A percentile compares a stretch with the other conserved stretches of the same genome.
Evolutionary conservation across 2,113 vertebrate genomes (phyloP).

Genomic region (Xerus inauris): DNA sequence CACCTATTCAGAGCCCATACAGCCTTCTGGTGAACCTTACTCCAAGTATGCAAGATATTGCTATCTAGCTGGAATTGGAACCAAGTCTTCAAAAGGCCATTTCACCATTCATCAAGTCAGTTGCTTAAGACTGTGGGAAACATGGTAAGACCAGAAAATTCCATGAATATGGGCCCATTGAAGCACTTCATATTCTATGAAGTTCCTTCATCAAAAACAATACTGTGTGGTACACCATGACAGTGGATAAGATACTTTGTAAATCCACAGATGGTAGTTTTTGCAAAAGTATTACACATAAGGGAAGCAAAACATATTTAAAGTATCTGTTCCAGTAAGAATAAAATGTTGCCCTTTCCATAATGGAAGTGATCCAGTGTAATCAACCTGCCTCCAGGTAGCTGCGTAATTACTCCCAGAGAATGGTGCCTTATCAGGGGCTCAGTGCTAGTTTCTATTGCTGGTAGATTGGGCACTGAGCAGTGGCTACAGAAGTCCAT

Average conservation of each 20-base stretch:
- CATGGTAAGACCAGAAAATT: neutral
- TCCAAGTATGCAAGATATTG: too few species aligned
- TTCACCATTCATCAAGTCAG: neutral
- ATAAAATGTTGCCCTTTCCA: neutral
- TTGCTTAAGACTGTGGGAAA: neutral
- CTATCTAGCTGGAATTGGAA: neutral
- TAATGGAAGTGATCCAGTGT: neutral
- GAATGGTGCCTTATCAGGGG: neutral
- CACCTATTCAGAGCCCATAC: neutral
- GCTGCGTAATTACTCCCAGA: neutral
- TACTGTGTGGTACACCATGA: too few species aligned
- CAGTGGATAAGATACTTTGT: neutral
- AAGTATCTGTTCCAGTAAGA: neutral
- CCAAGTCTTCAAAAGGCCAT: neutral
- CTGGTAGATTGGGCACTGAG: neutral
- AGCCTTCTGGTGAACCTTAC: neutral
- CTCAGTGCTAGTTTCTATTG: neutral
- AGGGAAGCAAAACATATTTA: neutral
- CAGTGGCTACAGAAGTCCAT: too few species aligned
- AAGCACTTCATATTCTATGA: neutral
- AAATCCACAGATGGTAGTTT: neutral
- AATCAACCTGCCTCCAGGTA: neutral
- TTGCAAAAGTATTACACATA: neutral
- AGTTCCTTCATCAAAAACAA: neutral
- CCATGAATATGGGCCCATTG: neutral